Base-by-base conservation (phyloP, 2,797 vertebrate genomes). In the Pipistrellus pipistrellus region DNA sequence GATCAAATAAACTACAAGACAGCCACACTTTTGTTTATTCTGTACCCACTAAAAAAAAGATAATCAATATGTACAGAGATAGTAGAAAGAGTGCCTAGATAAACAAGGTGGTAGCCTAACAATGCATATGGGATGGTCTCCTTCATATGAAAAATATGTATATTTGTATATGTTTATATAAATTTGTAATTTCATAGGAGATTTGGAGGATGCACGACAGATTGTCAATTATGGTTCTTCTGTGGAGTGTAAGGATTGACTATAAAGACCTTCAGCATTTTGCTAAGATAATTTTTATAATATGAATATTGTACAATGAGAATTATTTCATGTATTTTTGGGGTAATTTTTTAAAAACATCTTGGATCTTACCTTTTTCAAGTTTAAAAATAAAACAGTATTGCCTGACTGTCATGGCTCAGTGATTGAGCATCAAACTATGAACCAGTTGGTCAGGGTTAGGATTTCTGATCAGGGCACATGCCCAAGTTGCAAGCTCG, bases 301-400 rank as follows among this genome's bases (percentile, higher is more conserved):
- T 27, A 72, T 85, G 48, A 91, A 48, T 77, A 25, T 85, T 84
- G 93, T 75, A 38, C 25, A 81, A 23, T 76, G 51, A 87, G 69
- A 55, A 51, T 69, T 2, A 10, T 44, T 57, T 92, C 44, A 66
- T 20, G 7, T 17, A 62, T 89, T 59, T 76, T 18, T 25, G 46
- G 13, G 18, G 9, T 85, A 64, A 62, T 46, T 81, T 81, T 69
- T 41, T 32, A 8, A 72, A 72, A 68, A 55, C 8, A 35, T 78
- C 35, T 93, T 77, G 2, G 11, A 10, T 84, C 23, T 90, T 90
- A 85, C 30, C 3, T 92, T 88, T 48, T 88, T 80, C 57, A 25
- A 10, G 9, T 86, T 93, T 82, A 94, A 92, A 89, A 85, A 94
- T 57, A 48, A 10, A 83, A 77, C 15, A n/a, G 7, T 38, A 4